phyloP scores from a whole-genome alignment of 2,113 vertebrate species.

The Microtus montanus region DNA sequence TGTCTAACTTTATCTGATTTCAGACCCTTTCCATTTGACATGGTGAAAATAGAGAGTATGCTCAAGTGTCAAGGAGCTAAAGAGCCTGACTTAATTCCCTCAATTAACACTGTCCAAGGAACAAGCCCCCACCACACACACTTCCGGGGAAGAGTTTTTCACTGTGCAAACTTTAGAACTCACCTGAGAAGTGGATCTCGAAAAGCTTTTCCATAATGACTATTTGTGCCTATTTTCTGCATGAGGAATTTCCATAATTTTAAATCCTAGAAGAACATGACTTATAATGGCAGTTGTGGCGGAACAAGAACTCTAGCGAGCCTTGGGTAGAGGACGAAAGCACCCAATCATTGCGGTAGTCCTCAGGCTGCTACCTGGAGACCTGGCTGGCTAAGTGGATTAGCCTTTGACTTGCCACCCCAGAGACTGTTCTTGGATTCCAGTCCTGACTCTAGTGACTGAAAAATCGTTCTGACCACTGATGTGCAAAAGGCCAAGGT shows the following conservation, averaged over 20 bases:
- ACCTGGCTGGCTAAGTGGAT: constrained; percentile 82
- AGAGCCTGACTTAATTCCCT: background rate
- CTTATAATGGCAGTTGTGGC: constrained; percentile 62
- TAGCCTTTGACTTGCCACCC: constrained; percentile 83
- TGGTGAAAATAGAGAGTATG: background rate
- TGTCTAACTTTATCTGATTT: constrained; percentile 18
- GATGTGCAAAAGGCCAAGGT: constrained; percentile 83
- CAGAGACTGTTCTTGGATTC: constrained; percentile 76
- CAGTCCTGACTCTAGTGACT: constrained; percentile 81
- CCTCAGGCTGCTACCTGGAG: constrained; percentile 79
- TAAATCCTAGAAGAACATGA: constrained; percentile 64
- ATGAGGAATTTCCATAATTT: constrained; percentile 72
- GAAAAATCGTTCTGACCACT: constrained; percentile 86
- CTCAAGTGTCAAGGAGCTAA: background rate
- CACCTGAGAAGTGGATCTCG: constrained; percentile 63
- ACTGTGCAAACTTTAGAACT: constrained; percentile 65
- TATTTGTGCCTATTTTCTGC: constrained; percentile 64
- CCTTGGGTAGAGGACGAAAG: background rate
- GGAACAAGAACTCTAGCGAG: constrained; percentile 64
- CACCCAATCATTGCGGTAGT: constrained; percentile 67
- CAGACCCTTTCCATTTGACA: background rate
- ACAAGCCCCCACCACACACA: background rate
- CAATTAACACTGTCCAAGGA: background rate
- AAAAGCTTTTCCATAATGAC: constrained; percentile 39
- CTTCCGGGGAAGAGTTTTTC: background rate